Evolutionary conservation across 2,888 invertebrate species (phyloP).

Genomic region (Gari tellinella): DNA sequence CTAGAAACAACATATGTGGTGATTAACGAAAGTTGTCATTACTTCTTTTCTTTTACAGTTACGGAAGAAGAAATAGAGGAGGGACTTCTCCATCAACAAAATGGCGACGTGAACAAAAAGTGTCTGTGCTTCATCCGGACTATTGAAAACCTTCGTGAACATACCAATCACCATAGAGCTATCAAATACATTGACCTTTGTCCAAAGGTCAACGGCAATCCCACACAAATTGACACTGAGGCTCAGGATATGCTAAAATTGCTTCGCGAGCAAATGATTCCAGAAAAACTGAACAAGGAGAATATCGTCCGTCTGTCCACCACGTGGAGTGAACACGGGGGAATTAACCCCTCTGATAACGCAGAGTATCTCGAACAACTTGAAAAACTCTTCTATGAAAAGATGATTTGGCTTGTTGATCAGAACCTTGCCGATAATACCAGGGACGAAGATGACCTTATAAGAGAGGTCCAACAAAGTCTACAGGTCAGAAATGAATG

Average conservation of each 20-base stretch:
- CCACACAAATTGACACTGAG: constrained; percentile 50
- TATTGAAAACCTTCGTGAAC: constrained; percentile 57
- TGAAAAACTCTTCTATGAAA: constrained; percentile 62
- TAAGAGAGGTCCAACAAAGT: constrained; percentile 69
- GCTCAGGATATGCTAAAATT: constrained; percentile 54
- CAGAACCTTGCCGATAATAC: constrained; percentile 56
- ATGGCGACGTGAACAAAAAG: constrained; percentile 54
- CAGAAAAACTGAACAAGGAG: constrained; percentile 38
- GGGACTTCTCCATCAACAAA: constrained; percentile 50
- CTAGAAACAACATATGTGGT: too few relatives aligned
- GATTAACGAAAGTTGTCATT: not conserved
- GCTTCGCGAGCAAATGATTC: constrained; percentile 52
- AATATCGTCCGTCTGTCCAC: constrained; percentile 55
- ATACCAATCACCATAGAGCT: constrained; percentile 49
- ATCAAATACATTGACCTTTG: constrained; percentile 58
- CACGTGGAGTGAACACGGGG: constrained; percentile 61
- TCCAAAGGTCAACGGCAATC: constrained; percentile 26
- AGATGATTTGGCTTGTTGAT: constrained; percentile 67
- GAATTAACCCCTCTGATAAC: constrained; percentile 63
- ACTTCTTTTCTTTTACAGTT: constrained; percentile 47
- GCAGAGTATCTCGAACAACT: constrained; percentile 63
- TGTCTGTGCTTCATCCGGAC: constrained; percentile 63
- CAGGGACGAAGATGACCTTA: constrained; percentile 59
- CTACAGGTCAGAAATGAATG: constrained; percentile 59
- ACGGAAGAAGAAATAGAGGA: constrained; percentile 66